Evolutionary conservation across 64 coral and sea anemone genomes (phyloP).

Genomic region (Stichodactyla mertensii): DNA sequence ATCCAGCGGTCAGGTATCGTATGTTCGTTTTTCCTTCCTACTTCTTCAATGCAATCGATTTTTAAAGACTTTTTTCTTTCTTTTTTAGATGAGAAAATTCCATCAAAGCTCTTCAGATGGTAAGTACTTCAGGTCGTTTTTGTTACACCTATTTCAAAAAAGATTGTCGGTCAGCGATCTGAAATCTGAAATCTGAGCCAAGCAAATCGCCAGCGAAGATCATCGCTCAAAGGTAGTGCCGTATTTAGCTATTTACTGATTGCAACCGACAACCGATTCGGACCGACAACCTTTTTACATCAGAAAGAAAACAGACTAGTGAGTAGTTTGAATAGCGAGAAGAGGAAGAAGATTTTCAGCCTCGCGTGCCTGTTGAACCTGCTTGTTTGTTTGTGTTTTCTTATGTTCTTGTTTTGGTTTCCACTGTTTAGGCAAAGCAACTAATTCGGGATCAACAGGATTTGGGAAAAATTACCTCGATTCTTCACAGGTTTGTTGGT

Average conservation of each 20-base stretch:
- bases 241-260: no score
- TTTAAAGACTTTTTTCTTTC: not conserved
- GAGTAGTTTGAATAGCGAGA: no score
- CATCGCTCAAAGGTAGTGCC: no score
- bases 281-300: no score
- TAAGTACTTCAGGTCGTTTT: not conserved
- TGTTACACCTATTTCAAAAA: no score
- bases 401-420: not conserved
- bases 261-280: no score
- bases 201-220: no score
- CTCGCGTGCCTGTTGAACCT: no score
- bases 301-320: no score
- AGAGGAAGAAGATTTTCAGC: no score
- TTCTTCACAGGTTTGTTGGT: not conserved
- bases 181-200: no score
- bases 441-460: not conserved
- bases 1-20: not conserved
- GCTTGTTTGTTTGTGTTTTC: not conserved
- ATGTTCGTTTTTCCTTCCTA: not conserved
- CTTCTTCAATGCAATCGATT: not conserved
- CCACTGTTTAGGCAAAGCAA: not conserved
- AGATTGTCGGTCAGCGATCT: no score
- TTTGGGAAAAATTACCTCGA: not conserved
- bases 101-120: not conserved
- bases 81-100: not conserved